Conservation (phyloP, 2,888 invertebrate genomes). For the Trichopria drosophilae region DNA sequence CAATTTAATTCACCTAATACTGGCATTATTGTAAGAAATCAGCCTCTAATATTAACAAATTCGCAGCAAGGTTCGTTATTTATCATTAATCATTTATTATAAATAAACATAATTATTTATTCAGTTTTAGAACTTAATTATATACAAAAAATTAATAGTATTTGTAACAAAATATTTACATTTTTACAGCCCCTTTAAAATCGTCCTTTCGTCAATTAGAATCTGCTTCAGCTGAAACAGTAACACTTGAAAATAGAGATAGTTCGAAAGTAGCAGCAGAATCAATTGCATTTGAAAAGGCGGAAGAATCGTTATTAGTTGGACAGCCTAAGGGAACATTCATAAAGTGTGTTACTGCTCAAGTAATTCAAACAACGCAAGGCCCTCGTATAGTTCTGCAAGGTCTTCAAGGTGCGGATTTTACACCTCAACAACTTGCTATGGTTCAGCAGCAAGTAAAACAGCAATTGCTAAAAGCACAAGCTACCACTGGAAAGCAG, state of each 20-base stretch:
- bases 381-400: slow-evolving; percentile 86
- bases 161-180: too few relatives aligned
- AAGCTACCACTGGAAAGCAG: slow-evolving; percentile 84
- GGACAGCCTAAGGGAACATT: slow-evolving; percentile 85
- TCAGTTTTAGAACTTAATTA: too few relatives aligned
- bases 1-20: slow-evolving; percentile 51
- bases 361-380: slow-evolving; percentile 81
- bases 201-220: too few relatives aligned
- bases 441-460: slow-evolving; percentile 88
- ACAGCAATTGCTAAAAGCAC: slow-evolving; percentile 84
- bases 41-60: slow-evolving; percentile 41
- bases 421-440: slow-evolving; percentile 79
- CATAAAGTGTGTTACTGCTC: slow-evolving; percentile 84
- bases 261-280: too few relatives aligned
- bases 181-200: too few relatives aligned
- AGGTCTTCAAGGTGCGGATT: slow-evolving; percentile 80
- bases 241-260: slow-evolving; percentile 30
- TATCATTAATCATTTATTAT: too few relatives aligned
- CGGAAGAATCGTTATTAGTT: slow-evolving; percentile 73
- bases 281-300: slow-evolving; percentile 58
- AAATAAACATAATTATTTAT: too few relatives aligned
- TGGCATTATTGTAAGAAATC: slow-evolving; percentile 51
- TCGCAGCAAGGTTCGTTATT: slow-evolving; percentile 38
- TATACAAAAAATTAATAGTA: too few relatives aligned
- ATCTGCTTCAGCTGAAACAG: too few relatives aligned